These are phyloP conservation scores for Cosmorhoe ocellata DNA, from an alignment of 2,888 invertebrate genomes.

Conservation along the genomic window DNA sequence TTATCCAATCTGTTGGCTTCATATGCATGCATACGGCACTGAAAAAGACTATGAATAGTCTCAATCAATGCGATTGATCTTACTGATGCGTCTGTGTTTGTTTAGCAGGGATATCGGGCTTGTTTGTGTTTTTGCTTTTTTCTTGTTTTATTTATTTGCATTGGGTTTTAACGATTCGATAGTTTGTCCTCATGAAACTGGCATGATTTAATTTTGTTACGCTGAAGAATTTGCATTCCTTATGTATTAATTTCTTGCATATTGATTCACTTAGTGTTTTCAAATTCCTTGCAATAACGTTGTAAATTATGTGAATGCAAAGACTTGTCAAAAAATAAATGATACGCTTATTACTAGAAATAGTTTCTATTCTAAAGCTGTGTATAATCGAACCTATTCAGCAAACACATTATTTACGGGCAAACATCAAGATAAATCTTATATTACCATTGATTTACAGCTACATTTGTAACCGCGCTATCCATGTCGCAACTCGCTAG, in stretches of 20 bases:
- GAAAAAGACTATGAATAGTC: slow-evolving; percentile 35
- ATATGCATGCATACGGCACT: slow-evolving; percentile 15
- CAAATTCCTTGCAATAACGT: no score
- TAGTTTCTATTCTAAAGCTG: neutral
- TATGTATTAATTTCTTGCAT: no score
- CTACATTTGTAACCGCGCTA: slow-evolving; percentile 34
- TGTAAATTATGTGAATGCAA: no score
- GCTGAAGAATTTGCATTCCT: no score
- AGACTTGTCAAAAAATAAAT: slow-evolving; percentile 4
- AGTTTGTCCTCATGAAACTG: neutral
- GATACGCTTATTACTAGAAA: neutral
- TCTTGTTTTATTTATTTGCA: neutral
- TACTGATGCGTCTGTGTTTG: slow-evolving; percentile 30
- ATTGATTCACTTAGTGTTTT: no score
- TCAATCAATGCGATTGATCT: slow-evolving; percentile 39
- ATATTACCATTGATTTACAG: slow-evolving; percentile 20
- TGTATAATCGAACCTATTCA: slow-evolving; percentile 9
- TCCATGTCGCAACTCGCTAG: slow-evolving; percentile 41
- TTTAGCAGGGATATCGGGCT: slow-evolving; percentile 22
- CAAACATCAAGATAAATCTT: slow-evolving; percentile 16
- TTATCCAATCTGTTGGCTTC: slow-evolving; percentile 22
- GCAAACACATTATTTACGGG: slow-evolving; percentile 17
- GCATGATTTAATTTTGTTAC: no score
- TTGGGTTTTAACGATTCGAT: neutral
- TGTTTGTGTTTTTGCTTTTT: slow-evolving; percentile 6